Conservation (phyloP, 2,113 vertebrate genomes). For the Pyxicephalus adspersus region DNA sequence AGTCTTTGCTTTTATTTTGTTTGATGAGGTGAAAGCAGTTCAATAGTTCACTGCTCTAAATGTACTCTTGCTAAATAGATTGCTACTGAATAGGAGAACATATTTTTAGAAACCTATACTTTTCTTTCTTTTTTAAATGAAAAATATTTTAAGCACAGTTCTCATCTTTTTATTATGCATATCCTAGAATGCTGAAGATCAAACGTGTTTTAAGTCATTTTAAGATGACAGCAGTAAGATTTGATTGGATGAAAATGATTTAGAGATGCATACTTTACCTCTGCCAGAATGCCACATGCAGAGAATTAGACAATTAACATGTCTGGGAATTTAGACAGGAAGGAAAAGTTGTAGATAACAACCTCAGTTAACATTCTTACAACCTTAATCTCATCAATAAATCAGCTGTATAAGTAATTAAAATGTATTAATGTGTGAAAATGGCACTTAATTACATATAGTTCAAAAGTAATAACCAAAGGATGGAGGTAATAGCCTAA, state of each 20-base stretch:
- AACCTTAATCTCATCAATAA: slow-evolving; percentile 44
- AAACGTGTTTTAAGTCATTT: slow-evolving; percentile 22
- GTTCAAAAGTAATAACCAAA: slow-evolving; percentile 5
- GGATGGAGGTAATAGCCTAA: not conserved
- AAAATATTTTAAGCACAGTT: not conserved
- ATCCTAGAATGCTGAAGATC: slow-evolving; percentile 1
- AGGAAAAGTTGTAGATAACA: slow-evolving; percentile 35
- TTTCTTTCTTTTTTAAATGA: slow-evolving; percentile 1
- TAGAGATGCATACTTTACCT: not conserved
- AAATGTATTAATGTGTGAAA: slow-evolving; percentile 19
- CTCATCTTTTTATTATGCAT: not conserved
- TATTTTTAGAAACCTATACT: not conserved
- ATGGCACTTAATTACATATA: slow-evolving; percentile 15
- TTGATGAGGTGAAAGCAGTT: slow-evolving; percentile 40
- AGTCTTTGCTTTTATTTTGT: slow-evolving; percentile 45
- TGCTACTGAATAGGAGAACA: not conserved
- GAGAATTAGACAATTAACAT: slow-evolving; percentile 45
- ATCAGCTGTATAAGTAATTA: slow-evolving; percentile 25
- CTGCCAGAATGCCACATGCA: slow-evolving; percentile 15
- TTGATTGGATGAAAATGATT: not conserved
- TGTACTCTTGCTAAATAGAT: slow-evolving; percentile 27
- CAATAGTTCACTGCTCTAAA: slow-evolving; percentile 30
- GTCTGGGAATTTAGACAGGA: slow-evolving; percentile 16
- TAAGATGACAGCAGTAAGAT: slow-evolving; percentile 23
- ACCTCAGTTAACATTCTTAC: not conserved